Conservation (phyloP, 2,888 invertebrate genomes). For the Pemphredon lugubris region DNA sequence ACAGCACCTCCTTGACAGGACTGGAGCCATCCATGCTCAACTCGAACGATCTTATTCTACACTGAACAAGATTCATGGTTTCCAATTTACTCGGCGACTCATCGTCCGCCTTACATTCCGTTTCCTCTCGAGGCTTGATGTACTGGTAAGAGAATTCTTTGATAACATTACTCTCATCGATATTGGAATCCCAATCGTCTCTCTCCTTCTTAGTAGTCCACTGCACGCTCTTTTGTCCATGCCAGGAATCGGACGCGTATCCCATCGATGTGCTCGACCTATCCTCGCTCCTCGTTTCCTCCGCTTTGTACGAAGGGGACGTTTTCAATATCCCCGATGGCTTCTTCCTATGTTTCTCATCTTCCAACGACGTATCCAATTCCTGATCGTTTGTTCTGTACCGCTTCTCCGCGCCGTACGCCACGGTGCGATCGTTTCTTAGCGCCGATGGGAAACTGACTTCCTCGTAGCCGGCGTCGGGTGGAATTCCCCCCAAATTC, state of each 20-base stretch:
- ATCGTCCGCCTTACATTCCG: constrained; percentile 4
- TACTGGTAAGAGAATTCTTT: constrained; percentile 81
- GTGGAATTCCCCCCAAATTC: constrained; percentile 66
- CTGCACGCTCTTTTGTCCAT: constrained; percentile 71
- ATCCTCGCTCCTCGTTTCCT: constrained; percentile 36
- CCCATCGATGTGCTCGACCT: constrained; percentile 58
- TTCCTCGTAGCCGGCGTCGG: constrained; percentile 76
- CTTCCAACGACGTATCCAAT: constrained; percentile 21
- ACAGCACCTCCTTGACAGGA: constrained; percentile 68
- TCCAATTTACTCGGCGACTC: constrained; percentile 25
- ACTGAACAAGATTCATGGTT: constrained; percentile 71
- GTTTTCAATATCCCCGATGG: constrained; percentile 74
- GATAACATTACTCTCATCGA: constrained; percentile 77
- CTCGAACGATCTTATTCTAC: constrained; percentile 76
- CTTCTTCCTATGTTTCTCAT: constrained; percentile 59
- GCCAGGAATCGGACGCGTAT: constrained; percentile 68
- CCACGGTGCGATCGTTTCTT: constrained; percentile 31
- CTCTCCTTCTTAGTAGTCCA: constrained; percentile 71
- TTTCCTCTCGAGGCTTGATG: constrained; percentile 70
- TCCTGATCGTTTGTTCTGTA: constrained; percentile 34
- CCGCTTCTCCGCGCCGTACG: constrained; percentile 22
- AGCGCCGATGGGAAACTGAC: constrained; percentile 60
- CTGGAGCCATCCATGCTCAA: constrained; percentile 62
- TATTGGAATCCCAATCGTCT: constrained; percentile 73
- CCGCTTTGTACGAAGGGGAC: constrained; percentile 61